Evolutionary conservation across 1,140 invertebrate species (phyloP), one percentile per base, ranked within the genome.

Genomic region (Hycleus cichorii): DNA sequence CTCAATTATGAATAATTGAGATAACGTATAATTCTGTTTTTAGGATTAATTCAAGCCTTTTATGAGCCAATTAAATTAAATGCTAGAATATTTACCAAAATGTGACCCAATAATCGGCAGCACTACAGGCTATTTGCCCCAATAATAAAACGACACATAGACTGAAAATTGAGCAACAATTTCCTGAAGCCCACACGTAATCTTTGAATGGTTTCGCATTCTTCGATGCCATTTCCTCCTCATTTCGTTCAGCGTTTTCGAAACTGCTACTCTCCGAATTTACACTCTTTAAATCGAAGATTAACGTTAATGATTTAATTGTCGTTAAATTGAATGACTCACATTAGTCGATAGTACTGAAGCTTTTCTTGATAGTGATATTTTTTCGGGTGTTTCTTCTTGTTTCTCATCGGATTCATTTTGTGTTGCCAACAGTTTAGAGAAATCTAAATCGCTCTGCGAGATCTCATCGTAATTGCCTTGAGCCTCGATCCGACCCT

Each of bases 61-160:
- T 12, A 12, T 12, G 12, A 12, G 12, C 12, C 0, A 12, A 12
- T 12, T 12, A 12, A 12, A 12, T 12, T 12, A 12, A 12, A 18
- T 18, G 1, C 18, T 18, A 18, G 18, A 32, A 32, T 46, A 6
- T 40, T 61, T 73, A 69, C 91, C 90, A 93, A 58, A 81, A 84
- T 54, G 86, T 84, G 0, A 90, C 72, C 84, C 89, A 93, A 68
- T 84, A 92, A 70, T 94, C 90, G 8, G 80, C 80, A 2, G 81
- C 80, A 50, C 83, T 87, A 44, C 83, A 87, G 0, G 80, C 74
- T 2, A 80, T 71, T 74, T 91, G 88, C 0, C 86, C 83, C 0
- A 88, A 18, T 1, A 89, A 11, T 61, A 88, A 76, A 0, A 83
- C 54, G 0, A 83, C 48, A 0, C 70, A 67, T 12, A 83, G 49